These are phyloP conservation scores for Eufriesea mexicana DNA, from an alignment of 1,140 invertebrate genomes.

Conservation along the genomic window DNA sequence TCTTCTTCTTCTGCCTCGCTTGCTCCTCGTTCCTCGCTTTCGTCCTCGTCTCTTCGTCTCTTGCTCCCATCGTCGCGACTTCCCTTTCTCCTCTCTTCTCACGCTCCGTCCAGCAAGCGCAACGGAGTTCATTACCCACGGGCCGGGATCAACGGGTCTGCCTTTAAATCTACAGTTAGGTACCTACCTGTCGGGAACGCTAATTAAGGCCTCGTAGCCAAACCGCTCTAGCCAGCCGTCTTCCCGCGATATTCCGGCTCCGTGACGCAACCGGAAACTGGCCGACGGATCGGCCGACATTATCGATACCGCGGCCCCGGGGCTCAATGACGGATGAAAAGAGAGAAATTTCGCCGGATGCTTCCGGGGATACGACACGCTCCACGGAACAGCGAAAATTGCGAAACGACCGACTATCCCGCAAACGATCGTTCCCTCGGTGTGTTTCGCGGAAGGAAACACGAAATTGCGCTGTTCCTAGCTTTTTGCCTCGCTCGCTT, in stretches of 20 bases:
- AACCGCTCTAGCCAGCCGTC: slow-evolving; percentile 37
- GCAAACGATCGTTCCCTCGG: not conserved
- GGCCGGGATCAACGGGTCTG: slow-evolving; percentile 56
- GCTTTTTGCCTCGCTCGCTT: not conserved
- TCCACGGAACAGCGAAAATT: slow-evolving; percentile 9
- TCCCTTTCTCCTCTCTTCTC: not conserved
- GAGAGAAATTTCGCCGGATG: not conserved
- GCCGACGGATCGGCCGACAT: not conserved
- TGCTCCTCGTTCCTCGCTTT: slow-evolving; percentile 14
- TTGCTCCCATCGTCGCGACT: not conserved
- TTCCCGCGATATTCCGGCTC: not conserved
- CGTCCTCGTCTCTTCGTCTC: slow-evolving; percentile 14
- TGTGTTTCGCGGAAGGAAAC: not conserved
- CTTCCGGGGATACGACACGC: slow-evolving; percentile 2
- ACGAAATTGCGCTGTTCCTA: not conserved
- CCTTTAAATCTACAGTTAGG: slow-evolving; percentile 71
- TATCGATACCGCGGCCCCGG: not conserved
- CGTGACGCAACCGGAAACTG: slow-evolving; percentile 34
- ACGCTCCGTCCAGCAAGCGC: not conserved
- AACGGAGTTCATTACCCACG: slow-evolving; percentile 68
- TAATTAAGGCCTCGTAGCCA: slow-evolving; percentile 65
- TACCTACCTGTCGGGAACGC: slow-evolving; percentile 64
- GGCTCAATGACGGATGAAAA: not conserved
- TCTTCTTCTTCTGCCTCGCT: too few relatives aligned
- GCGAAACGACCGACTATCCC: not conserved